Percentiles rank a stretch among this genome's conserved stretches.
Conservation (phyloP, 2,888 invertebrate species). For the Phragmatobia fuliginosa region DNA sequence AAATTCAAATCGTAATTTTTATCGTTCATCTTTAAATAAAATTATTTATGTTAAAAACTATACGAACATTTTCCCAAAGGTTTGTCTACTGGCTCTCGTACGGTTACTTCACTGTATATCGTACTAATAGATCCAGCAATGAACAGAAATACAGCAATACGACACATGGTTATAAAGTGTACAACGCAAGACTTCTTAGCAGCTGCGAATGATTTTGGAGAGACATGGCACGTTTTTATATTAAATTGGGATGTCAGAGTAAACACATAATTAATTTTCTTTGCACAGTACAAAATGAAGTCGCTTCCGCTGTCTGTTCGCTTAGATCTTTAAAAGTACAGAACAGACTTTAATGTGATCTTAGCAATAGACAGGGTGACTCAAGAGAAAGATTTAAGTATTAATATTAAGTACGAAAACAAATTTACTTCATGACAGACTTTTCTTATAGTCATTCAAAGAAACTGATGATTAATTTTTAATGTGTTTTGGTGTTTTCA, state of each 20-base stretch:
- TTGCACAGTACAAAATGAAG: too few relatives aligned
- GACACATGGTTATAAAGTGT: constrained; percentile 11
- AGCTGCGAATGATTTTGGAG: background rate
- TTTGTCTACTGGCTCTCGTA: constrained; percentile 11
- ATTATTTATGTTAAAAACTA: background rate
- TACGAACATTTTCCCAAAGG: constrained; percentile 17
- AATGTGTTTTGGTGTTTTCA: too few relatives aligned
- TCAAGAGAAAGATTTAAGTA: too few relatives aligned
- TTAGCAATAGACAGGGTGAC: too few relatives aligned
- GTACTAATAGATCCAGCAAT: constrained; percentile 3
- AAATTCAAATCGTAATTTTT: background rate
- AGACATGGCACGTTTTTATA: background rate
- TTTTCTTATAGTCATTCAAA: too few relatives aligned
- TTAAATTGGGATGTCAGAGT: background rate
- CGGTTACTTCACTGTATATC: constrained; percentile 18
- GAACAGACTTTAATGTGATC: too few relatives aligned
- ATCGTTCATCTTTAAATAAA: background rate
- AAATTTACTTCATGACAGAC: background rate
- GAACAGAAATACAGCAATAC: constrained; percentile 9
- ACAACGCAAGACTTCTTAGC: constrained; percentile 1
- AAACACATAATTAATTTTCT: too few relatives aligned
- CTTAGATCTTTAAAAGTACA: too few relatives aligned
- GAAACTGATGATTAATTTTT: too few relatives aligned
- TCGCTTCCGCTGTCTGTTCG: too few relatives aligned
- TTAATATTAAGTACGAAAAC: background rate